These are phyloP conservation scores for Brevipalpus yothersi DNA, from an alignment of 1,140 invertebrate genomes.

Conservation along the genomic window DNA sequence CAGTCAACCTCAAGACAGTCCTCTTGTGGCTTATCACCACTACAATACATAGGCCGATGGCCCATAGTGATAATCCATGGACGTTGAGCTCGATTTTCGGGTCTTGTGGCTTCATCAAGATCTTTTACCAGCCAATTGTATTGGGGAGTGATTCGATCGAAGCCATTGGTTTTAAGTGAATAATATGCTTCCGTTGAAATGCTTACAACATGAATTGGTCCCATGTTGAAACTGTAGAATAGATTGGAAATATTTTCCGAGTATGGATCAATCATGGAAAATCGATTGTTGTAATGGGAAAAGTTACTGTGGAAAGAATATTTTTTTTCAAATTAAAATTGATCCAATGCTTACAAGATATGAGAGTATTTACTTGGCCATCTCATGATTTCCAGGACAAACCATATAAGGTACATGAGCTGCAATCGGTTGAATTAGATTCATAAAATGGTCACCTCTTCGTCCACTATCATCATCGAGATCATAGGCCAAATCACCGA, in stretches of 20 bases:
- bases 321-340: neutral
- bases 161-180: conserved; percentile 38
- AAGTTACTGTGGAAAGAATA: conserved; percentile 41
- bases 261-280: conserved; percentile 21
- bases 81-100: conserved; percentile 32
- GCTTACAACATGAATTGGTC: conserved; percentile 67
- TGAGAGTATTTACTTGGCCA: conserved; percentile 38
- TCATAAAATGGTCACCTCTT: conserved; percentile 70
- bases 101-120: conserved; percentile 31
- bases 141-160: conserved; percentile 50
- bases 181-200: conserved; percentile 93
- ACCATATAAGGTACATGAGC: conserved; percentile 74
- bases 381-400: conserved; percentile 68
- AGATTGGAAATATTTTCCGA: conserved; percentile 9
- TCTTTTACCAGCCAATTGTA: conserved; percentile 70
- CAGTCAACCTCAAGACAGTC: conserved; percentile 33
- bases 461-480: conserved; percentile 49
- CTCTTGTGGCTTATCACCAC: conserved; percentile 28
- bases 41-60: conserved; percentile 95
- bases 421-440: conserved; percentile 58
- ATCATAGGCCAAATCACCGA: conserved; percentile 88
- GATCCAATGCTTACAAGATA: neutral
- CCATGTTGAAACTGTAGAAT: conserved; percentile 34
- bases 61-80: conserved; percentile 87
- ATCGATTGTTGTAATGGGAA: conserved; percentile 53